Conservation (phyloP, 1,140 invertebrate genomes). For the Neocloeon triangulifer region DNA sequence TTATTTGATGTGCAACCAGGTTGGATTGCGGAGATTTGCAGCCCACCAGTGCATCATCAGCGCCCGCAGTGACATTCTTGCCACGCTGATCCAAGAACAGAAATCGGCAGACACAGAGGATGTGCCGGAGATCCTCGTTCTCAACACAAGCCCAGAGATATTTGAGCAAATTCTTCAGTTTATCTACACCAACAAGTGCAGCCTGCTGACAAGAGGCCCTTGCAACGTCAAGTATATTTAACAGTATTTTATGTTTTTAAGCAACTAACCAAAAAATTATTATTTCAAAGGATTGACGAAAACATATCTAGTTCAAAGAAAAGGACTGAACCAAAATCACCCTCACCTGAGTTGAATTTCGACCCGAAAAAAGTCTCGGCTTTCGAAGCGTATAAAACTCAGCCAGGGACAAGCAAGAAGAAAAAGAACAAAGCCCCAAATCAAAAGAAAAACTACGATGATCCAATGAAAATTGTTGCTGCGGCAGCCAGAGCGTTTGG, state of each 20-base stretch:
- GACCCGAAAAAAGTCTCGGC: constrained; percentile 19
- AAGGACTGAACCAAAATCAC: neutral
- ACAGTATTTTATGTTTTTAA: constrained; percentile 4
- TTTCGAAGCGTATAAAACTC: constrained; percentile 28
- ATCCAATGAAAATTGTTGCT: constrained; percentile 28
- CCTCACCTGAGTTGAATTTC: constrained; percentile 7
- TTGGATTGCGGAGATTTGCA: constrained; percentile 24
- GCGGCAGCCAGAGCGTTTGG: constrained; percentile 25
- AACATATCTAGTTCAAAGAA: neutral
- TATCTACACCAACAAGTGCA: constrained; percentile 41
- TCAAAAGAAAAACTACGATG: constrained; percentile 14
- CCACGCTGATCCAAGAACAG: constrained; percentile 13
- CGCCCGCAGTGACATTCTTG: constrained; percentile 29
- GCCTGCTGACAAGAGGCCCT: constrained; percentile 26
- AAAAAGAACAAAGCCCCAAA: constrained; percentile 12
- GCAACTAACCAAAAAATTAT: constrained; percentile 7
- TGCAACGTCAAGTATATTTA: constrained; percentile 5
- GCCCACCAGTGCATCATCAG: constrained; percentile 49
- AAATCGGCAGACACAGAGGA: constrained; percentile 4
- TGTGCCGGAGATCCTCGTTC: constrained; percentile 14
- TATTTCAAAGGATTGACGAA: constrained; percentile 4
- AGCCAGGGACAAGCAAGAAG: constrained; percentile 8
- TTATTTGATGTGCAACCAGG: constrained; percentile 14
- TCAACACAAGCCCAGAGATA: constrained; percentile 29
- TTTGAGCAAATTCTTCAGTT: constrained; percentile 37